Evolutionary conservation across 2,888 invertebrate species (phyloP), one percentile per base, ranked within the genome.

Genomic region (Ptilodon capucinus): DNA sequence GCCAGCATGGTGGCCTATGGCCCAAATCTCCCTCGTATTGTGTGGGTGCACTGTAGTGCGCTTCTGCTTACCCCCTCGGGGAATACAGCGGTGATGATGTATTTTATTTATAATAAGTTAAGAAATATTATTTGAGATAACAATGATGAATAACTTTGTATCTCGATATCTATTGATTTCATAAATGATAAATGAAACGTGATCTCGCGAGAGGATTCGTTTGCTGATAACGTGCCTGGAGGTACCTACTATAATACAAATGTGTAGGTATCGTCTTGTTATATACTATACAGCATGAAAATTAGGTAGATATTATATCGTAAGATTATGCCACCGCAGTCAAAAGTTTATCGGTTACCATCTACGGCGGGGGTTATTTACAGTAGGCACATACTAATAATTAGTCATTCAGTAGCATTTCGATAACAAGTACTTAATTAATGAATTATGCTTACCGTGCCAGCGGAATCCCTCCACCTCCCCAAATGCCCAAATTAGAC

Each of bases 401-500:
- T 17, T 17, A 17, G 17, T 35, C 17, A 34, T 16, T 7, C 16
- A 17, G 35, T 9, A 16, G 17, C 39, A 40, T 21, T 30, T 21
- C 30, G 13, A 16, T 7, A 32, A 28, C 16, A 42, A 14, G 42
- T 18, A 36, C 11, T 6, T 17, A 18, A 25, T 40, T 25, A 5
- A 16, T 9, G 40, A 40, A 25, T 34, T 13, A 42, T 35, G n/a
- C 83, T 83, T 82, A 95, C 95, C 93, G 72, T 91, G 79, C 93
- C 93, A 94, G 39, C 78, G 77, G 61, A 91, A 89, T 54, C 91
- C 92, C 35, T 92, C 84, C 9, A 76, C 72, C 61, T 93, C 91
- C 28, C 94, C 94, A 49, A 93, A 86, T 43, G 91, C 86, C 84
- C 93, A 94, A 57, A 95, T 84, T 8, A 94, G 84, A 50, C 92